phyloP scores from a whole-genome alignment of 2,888 invertebrate species.

The Cosmopolites sordidus region DNA sequence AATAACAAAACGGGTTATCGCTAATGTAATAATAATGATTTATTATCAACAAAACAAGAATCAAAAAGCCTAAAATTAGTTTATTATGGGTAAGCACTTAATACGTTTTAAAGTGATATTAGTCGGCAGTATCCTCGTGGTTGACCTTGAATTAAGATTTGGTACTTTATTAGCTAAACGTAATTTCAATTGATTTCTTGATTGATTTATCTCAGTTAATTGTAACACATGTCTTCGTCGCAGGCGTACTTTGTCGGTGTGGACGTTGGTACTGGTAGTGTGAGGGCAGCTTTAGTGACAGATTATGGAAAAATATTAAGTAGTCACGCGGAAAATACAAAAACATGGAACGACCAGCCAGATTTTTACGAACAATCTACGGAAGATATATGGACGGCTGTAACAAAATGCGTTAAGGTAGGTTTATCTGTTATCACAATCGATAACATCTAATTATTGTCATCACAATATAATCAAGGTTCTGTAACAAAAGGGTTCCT shows the following conservation, averaged over 20 bases:
- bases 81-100: no score
- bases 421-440: no score
- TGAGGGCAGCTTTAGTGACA: constrained; percentile 75
- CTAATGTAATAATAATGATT: no score
- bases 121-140: not conserved
- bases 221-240: not conserved
- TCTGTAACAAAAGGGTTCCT: no score
- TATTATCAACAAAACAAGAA: no score
- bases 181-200: not conserved
- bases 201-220: not conserved
- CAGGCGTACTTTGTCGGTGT: constrained; percentile 70
- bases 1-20: no score
- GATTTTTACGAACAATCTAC: constrained; percentile 89
- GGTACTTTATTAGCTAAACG: not conserved
- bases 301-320: constrained; percentile 68
- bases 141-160: not conserved
- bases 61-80: no score
- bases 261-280: constrained; percentile 92
- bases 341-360: constrained; percentile 66
- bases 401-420: constrained; percentile 72
- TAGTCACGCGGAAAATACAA: constrained; percentile 61
- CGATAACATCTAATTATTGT: no score
- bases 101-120: no score
- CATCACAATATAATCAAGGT: no score
- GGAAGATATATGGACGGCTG: constrained; percentile 80